Base-by-base conservation (phyloP, 2,797 vertebrate species). In the Coregonus ussuriensis region DNA sequence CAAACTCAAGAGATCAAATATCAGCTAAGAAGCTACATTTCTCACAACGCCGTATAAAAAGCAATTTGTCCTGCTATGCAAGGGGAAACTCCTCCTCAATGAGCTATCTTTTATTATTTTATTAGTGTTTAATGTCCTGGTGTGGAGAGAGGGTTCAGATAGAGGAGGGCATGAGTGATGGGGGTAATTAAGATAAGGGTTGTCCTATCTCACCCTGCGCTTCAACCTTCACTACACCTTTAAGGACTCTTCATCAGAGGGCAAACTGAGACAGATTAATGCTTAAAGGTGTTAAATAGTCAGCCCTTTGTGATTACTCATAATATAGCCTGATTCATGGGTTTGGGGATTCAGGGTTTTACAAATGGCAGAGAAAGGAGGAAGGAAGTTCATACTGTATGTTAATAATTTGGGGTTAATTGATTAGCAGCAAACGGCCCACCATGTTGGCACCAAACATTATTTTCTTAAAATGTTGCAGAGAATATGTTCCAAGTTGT, bases 121-220 rank as follows among this genome's bases (percentile, higher is more conserved):
- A 73, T 77, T 79, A 90, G 84, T 86, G 77, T 79, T 78, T 41
- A 47, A 56, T 35, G 18, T 88, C 88, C 83, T 84, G 80, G 77
- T 88, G 90, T 88, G 77, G 81, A 72, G 81, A 85, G 75, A 82
- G 86, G 76, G 79, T 88, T 91, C 87, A 84, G 86, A 90, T 89
- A 81, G 66, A 77, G 70, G 74, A 67, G 74, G 62, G 81, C 76
- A 75, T 94, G 92, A 94, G 74, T 88, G 89, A 94, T 94, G 91
- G 86, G 2, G 25, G 90, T 93, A 92, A 93, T 95, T 93, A 94
- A 85, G 67, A 80, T 72, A 41, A 83, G 83, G 82, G 86, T 80
- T 84, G 86, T 89, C 89, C 87, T 89, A 85, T 78, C 77, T 77
- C 84, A 84, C 89, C 89, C 84, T 84, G 88, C 87, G 85, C 90